These are phyloP conservation scores for Rousettus leschenaultii DNA, from an alignment of 2,113 vertebrate species.

Conservation along the genomic window DNA sequence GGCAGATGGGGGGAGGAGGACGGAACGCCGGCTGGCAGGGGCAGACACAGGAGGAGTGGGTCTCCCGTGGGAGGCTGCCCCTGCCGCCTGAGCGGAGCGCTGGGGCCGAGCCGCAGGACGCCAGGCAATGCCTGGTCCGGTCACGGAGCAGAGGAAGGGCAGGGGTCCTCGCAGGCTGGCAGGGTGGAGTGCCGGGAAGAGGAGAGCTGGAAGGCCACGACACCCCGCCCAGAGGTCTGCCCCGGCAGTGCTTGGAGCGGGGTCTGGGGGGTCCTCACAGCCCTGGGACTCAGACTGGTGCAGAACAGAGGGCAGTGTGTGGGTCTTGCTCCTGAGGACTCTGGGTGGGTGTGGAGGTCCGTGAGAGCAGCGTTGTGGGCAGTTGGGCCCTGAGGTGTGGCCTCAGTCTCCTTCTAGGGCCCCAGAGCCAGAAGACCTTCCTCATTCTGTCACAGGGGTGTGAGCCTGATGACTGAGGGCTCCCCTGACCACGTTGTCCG, in stretches of 20 bases:
- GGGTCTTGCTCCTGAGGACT: neutral
- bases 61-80: accelerated
- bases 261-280: neutral
- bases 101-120: neutral
- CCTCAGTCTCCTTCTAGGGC: neutral
- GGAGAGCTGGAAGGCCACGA: no score
- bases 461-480: neutral
- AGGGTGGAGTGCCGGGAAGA: neutral
- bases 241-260: no score
- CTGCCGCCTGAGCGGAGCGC: accelerated
- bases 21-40: accelerated
- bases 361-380: accelerated
- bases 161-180: neutral
- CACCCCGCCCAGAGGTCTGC: neutral
- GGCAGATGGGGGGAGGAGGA: neutral
- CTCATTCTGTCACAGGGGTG: neutral
- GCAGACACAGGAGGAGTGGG: neutral
- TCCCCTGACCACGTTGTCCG: accelerated
- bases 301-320: neutral
- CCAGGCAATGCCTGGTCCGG: neutral
- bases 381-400: neutral
- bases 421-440: neutral
- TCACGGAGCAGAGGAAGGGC: no score
- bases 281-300: neutral
- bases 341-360: accelerated